These are phyloP conservation scores for Periophthalmodon schlosseri DNA, from an alignment of 2,113 vertebrate species.

Conservation along the genomic window DNA sequence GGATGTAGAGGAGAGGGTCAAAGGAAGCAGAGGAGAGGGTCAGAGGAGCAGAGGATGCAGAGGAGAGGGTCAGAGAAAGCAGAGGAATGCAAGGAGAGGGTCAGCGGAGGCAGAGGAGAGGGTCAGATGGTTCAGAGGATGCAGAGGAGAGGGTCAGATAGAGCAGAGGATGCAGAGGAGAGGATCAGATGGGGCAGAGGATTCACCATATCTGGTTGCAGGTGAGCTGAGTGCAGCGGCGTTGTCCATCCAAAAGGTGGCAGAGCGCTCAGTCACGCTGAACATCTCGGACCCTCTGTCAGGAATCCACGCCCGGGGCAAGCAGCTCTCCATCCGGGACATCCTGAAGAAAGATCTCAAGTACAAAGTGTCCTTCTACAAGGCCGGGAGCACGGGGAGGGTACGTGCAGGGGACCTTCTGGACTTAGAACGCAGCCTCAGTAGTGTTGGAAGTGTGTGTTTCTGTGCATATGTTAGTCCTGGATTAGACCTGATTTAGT, in stretches of 20 bases:
- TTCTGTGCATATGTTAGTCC: too few species aligned
- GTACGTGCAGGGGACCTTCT: slow-evolving; percentile 56
- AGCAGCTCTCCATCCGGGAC: slow-evolving; percentile 79
- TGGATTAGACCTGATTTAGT: too few species aligned
- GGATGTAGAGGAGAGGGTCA: neutral
- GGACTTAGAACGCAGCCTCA: too few species aligned
- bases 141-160: neutral
- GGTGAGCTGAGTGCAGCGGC: slow-evolving; percentile 82
- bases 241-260: slow-evolving; percentile 60
- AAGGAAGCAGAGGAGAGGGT: too few species aligned
- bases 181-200: neutral
- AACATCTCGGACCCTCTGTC: slow-evolving; percentile 79
- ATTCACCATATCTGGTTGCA: slow-evolving; percentile 46
- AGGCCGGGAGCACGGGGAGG: slow-evolving; percentile 84
- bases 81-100: too few species aligned
- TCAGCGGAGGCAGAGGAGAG: neutral
- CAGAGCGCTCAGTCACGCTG: slow-evolving; percentile 65
- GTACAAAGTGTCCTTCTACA: slow-evolving; percentile 86
- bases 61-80: neutral
- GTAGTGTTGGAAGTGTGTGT: too few species aligned
- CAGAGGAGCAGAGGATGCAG: too few species aligned
- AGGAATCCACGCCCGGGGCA: slow-evolving; percentile 49
- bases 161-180: neutral
- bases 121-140: neutral
- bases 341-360: slow-evolving; percentile 80